Conservation (phyloP, 2,888 invertebrate species). For the Pelosia muscerda region DNA sequence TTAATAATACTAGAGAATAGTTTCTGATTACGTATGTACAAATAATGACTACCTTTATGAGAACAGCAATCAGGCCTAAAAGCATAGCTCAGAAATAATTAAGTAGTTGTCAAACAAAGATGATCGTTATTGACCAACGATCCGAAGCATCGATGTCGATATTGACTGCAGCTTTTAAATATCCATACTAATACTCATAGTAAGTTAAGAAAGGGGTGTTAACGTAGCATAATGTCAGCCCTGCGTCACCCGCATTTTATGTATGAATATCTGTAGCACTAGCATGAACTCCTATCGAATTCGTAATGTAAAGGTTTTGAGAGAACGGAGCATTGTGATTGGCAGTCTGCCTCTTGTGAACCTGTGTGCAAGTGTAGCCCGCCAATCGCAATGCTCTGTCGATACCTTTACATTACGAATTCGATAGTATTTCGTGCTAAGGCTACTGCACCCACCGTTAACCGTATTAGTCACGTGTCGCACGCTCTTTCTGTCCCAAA, state of each 20-base stretch:
- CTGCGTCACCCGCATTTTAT: not conserved
- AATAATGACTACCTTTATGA: not conserved
- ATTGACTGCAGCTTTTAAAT: not conserved
- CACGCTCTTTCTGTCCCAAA: conserved; percentile 23
- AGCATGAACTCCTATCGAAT: too few relatives aligned
- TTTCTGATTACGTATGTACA: not conserved
- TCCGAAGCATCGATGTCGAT: not conserved
- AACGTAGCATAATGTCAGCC: not conserved
- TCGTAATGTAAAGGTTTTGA: too few relatives aligned
- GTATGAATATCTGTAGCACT: not conserved
- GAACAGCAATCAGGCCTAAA: not conserved
- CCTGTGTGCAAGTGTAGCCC: too few relatives aligned
- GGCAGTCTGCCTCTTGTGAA: too few relatives aligned
- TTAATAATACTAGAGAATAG: not conserved
- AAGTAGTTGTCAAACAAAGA: not conserved
- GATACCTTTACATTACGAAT: too few relatives aligned
- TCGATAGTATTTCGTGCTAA: too few relatives aligned
- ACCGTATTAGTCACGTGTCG: not conserved
- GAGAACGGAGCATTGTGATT: too few relatives aligned
- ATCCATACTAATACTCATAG: too few relatives aligned
- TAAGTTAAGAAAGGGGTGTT: too few relatives aligned
- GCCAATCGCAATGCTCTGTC: too few relatives aligned
- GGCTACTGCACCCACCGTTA: not conserved
- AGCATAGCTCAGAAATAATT: not conserved
- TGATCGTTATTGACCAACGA: not conserved